Base-by-base conservation (phyloP, 1,140 invertebrate genomes). In the Drosophila obscura region DNA sequence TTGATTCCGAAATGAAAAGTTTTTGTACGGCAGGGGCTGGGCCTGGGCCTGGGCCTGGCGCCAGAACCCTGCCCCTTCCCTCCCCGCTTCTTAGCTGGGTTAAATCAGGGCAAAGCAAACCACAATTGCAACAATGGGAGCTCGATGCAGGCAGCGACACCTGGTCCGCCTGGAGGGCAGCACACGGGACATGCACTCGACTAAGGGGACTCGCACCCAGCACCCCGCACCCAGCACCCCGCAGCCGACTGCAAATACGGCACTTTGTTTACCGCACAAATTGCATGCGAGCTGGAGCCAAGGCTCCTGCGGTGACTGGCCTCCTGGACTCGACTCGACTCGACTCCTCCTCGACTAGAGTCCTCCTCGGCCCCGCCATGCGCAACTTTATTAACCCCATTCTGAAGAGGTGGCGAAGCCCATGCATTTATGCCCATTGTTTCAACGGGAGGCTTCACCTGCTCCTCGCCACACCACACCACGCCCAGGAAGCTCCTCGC, bases 331-430 rank as follows among this genome's bases (percentile, higher is more conserved):
- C n/a, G 41, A 46, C 50, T 53, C 52, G 31, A 9, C 28, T 31
- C 26, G 26, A 26, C 46, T 52, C 59, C 55, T 19, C 19, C 19
- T 19, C 19, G 19, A 19, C 19, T 19, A 19, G 19, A 19, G 19
- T 19, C 19, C 19, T 19, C 19, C 19, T 19, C 19, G 19, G 19
- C 31, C 52, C 26, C 61, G 52, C 58, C 62, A 73, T 69, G 77
- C 73, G 77, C 73, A 77, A 85, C 79, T 83, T 88, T 88, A 87
- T 89, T 87, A 87, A 88, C 83, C 83, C 79, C 79, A 46, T 88
- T 87, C 76, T 41, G 43, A 69, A 55, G 64, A 62, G 68, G 41
- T 51, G 57, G 56, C 67, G 49, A 35, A 59, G 58, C 56, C 52
- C 67, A 64, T 68, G 60, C 71, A 74, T 65, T 74, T 74, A 67